A percentile compares a stretch with the other conserved stretches of the same genome.
Conservation (phyloP, 2,888 invertebrate species). For the Hypomecis punctinalis region DNA sequence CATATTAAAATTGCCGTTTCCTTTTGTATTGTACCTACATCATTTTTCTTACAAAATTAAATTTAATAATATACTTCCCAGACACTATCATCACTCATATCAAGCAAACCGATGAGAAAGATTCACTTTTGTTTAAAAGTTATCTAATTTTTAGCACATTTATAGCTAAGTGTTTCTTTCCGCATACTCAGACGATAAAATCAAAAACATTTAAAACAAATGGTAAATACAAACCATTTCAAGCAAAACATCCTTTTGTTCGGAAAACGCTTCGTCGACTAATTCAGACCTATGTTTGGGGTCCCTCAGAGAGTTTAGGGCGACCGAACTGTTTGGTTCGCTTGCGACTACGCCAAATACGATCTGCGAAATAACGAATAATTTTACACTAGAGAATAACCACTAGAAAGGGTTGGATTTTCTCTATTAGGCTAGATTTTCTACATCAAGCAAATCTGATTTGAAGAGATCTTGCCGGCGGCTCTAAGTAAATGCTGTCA, state of each 20-base stretch:
- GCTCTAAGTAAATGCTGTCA: too few species aligned
- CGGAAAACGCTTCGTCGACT: constrained; percentile 65
- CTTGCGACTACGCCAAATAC: constrained; percentile 23
- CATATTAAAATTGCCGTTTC: too few species aligned
- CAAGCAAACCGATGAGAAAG: too few species aligned
- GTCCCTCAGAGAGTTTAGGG: constrained; percentile 41
- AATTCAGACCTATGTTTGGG: constrained; percentile 57
- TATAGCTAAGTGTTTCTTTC: not conserved
- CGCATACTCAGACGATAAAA: not conserved
- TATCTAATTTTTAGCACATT: too few species aligned
- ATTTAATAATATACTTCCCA: too few species aligned
- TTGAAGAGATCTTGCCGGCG: too few species aligned
- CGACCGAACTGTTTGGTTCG: constrained; percentile 39
- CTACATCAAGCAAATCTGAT: not conserved
- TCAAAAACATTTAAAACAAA: not conserved
- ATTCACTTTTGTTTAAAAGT: too few species aligned
- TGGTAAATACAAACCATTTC: constrained; percentile 59
- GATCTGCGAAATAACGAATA: constrained; percentile 13
- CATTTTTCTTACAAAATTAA: too few species aligned
- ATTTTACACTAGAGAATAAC: constrained; percentile 3
- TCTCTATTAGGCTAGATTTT: not conserved
- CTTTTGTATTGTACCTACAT: too few species aligned
- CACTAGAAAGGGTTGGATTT: not conserved
- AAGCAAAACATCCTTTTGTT: constrained; percentile 70
- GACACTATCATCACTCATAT: too few species aligned